These are phyloP conservation scores for Passer domesticus DNA, from an alignment of 2,113 vertebrate genomes.

Conservation along the genomic window DNA sequence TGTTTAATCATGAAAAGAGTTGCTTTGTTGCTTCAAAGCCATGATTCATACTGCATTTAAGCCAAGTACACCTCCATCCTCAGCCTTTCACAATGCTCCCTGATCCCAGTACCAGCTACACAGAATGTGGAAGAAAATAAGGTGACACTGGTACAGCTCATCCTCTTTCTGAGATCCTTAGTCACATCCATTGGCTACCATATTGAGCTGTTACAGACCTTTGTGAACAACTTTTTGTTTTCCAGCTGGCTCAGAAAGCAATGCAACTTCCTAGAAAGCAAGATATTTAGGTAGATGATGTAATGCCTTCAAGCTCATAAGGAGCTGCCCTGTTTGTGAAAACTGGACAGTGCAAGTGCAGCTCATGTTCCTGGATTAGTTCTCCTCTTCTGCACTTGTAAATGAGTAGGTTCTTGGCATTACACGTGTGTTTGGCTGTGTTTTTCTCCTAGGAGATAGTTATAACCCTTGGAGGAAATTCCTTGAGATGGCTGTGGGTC, in stretches of 20 bases:
- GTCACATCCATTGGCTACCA: background rate
- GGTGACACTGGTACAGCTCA: background rate
- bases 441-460: constrained; percentile 50
- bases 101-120: background rate
- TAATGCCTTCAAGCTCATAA: background rate
- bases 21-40: background rate
- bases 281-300: background rate
- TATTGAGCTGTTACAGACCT: background rate
- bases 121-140: background rate
- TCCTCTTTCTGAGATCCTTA: background rate
- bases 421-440: background rate
- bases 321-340: background rate
- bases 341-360: background rate
- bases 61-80: background rate
- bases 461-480: background rate
- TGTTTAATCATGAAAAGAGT: background rate
- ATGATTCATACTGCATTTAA: background rate
- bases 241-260: background rate
- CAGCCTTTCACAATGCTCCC: background rate
- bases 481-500: background rate
- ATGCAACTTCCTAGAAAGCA: background rate
- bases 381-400: background rate
- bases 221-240: background rate
- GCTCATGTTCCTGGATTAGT: background rate
- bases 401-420: constrained; percentile 12